A percentile compares a stretch with the other conserved stretches of the same genome.
These are phyloP conservation scores for Bombyx mori DNA, from an alignment of 1,140 invertebrate genomes.

Conservation along the genomic window DNA sequence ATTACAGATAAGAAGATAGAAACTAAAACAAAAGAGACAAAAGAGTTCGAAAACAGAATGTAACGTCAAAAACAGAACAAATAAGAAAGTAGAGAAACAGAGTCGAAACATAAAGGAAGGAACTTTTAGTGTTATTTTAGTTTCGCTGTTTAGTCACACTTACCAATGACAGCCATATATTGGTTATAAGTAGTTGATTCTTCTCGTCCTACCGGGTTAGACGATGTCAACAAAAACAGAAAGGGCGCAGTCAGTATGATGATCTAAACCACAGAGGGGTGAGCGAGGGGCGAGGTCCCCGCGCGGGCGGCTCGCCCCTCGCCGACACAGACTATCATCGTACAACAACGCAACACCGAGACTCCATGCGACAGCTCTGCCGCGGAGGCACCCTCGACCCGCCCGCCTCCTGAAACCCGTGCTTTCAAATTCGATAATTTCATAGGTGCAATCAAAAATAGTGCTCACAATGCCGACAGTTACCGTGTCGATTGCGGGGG, in stretches of 20 bases:
- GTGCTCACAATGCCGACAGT: conserved; percentile 3
- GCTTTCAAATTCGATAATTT: not conserved
- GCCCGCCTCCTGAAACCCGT: conserved; percentile 46
- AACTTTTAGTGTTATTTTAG: conserved; percentile 67
- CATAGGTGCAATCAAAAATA: conserved; percentile 12
- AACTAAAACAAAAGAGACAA: conserved; percentile 23
- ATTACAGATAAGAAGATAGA: conserved; percentile 39
- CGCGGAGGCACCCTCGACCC: conserved; percentile 48
- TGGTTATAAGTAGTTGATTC: conserved; percentile 88
- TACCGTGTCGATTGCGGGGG: conserved; percentile 30
- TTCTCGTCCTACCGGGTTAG: conserved; percentile 84
- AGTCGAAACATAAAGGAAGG: conserved; percentile 28
- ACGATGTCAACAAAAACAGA: conserved; percentile 76
- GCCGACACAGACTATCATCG: conserved; percentile 58
- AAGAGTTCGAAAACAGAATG: conserved; percentile 18
- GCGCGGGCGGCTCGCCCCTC: conserved; percentile 28
- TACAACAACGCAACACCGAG: conserved; percentile 62
- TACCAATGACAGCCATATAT: conserved; percentile 90
- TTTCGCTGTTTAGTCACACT: conserved; percentile 75
- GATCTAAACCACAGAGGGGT: conserved; percentile 52
- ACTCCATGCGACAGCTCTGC: conserved; percentile 60
- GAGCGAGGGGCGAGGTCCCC: conserved; percentile 30
- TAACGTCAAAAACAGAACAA: conserved; percentile 33
- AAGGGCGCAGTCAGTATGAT: conserved; percentile 74
- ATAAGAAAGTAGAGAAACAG: conserved; percentile 44